A percentile compares a stretch with the other conserved stretches of the same genome.
phyloP scores from a whole-genome alignment of 2,797 vertebrate genomes.

The Gastrophryne carolinensis region DNA sequence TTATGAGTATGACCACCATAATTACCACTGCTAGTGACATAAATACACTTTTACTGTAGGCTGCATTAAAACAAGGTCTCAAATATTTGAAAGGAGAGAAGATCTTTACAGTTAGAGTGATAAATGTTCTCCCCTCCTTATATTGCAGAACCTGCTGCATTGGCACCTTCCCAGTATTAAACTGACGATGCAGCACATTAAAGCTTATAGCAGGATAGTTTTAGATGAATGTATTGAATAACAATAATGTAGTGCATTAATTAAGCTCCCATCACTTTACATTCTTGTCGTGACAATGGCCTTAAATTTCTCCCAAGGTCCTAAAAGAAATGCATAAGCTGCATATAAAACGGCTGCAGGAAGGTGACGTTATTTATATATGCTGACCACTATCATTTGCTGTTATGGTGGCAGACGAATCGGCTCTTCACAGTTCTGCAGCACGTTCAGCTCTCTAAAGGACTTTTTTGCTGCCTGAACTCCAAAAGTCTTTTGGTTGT shows the following conservation, averaged over 20 bases:
- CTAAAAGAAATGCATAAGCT: constrained; percentile 27
- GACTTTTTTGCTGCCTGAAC: neutral
- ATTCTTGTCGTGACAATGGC: constrained; percentile 21
- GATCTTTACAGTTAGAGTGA: constrained; percentile 18
- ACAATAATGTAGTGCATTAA: constrained; percentile 41
- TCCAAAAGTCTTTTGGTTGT: neutral
- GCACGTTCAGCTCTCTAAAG: constrained; percentile 23
- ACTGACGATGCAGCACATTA: constrained; percentile 42
- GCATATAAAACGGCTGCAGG: constrained; percentile 31
- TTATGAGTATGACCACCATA: no score
- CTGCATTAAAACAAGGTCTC: no score
- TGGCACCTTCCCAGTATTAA: constrained; percentile 18
- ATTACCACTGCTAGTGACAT: no score
- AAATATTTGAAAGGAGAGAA: neutral
- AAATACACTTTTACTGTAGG: no score
- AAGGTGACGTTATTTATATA: constrained; percentile 20
- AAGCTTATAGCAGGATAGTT: constrained; percentile 27
- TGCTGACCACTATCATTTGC: constrained; percentile 27
- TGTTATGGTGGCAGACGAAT: neutral
- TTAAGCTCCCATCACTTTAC: constrained; percentile 24
- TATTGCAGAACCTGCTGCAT: constrained; percentile 18
- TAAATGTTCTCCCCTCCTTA: neutral
- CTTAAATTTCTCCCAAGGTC: constrained; percentile 30
- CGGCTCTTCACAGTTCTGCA: neutral
- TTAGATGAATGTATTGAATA: constrained; percentile 45